Evolutionary conservation across 2,797 vertebrate species (phyloP), one percentile per base, ranked within the genome.

Genomic region (Cirrhinus mrigala): DNA sequence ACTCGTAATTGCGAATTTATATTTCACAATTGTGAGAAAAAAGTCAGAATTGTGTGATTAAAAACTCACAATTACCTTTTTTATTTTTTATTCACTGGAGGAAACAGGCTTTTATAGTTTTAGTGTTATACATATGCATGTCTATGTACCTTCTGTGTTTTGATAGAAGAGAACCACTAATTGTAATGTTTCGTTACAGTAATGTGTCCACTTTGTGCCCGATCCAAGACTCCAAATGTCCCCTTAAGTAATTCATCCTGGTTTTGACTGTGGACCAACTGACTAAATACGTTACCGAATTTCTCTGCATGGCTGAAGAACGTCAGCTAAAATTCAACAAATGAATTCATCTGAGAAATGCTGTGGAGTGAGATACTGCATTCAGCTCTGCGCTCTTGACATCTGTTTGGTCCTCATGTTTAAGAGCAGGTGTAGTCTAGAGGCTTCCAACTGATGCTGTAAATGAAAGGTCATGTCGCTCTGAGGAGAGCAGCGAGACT

Each of bases 381-480:
- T 50, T 76, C 9, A 66, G 46, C 37, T 77, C 50, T 84, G 24
- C 3, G 40, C 40, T 82, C 54, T 68, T 77, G 50, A 84, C 82
- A 77, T 68, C 82, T 78, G 74, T 33, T 84, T 84, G 48, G 73
- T 78, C 82, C 33, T 69, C 62, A 78, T 69, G 74, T 84, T 68
- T 54, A 77, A 68, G 74, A 84, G 33, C 74, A 78, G 74, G 73
- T 84, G 62, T 46, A 74, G 69, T 82, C 54, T 62, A 29, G 81
- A 48, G 69, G 54, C 24, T 14, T 74, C 40, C 18, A 73, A 60
- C 69, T 27, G 48, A 77, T 78, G 82, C 71, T 76, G 71, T 77
- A 68, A 83, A 76, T 68, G 74, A 84, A 83, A 84, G 82, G 73
- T 84, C 82, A 83, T 56, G 73, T 54, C 20, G n/a, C 44, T 71